phyloP scores from a whole-genome alignment of 2,888 invertebrate species.

The Coleophora flavipennella region DNA sequence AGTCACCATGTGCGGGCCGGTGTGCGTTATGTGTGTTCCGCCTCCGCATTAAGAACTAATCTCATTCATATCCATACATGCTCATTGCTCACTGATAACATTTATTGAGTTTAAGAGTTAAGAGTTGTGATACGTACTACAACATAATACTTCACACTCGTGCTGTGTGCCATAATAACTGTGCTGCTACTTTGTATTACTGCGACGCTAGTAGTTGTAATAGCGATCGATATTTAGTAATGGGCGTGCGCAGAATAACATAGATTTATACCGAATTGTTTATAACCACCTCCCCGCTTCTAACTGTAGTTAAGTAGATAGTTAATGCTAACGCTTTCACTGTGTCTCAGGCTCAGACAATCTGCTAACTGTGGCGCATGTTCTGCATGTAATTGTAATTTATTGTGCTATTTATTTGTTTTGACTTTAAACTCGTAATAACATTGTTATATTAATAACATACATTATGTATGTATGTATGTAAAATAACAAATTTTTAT shows the following conservation, averaged over 20 bases:
- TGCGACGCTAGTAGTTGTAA: too few species aligned
- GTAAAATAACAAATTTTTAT: background rate
- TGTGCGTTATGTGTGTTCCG: slow-evolving; percentile 32
- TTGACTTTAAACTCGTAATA: slow-evolving; percentile 3
- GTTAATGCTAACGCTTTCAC: slow-evolving; percentile 9
- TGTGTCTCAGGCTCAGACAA: slow-evolving; percentile 6
- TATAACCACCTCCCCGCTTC: too few species aligned
- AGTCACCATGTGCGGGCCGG: slow-evolving; percentile 17
- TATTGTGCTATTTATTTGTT: slow-evolving; percentile 4
- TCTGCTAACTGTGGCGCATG: slow-evolving; percentile 18
- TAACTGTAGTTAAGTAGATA: slow-evolving; percentile 5
- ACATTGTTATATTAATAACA: slow-evolving; percentile 1
- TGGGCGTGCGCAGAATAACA: slow-evolving; percentile 64
- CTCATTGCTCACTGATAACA: too few species aligned
- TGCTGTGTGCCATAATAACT: slow-evolving; percentile 1
- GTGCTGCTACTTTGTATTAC: too few species aligned
- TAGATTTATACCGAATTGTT: slow-evolving; percentile 23
- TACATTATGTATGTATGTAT: background rate
- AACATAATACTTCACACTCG: too few species aligned
- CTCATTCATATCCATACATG: slow-evolving; percentile 22
- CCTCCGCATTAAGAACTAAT: slow-evolving; percentile 26
- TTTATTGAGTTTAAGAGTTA: too few species aligned
- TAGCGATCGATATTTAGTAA: too few species aligned
- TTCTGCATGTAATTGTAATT: slow-evolving; percentile 10
- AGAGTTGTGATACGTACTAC: too few species aligned